Conservation (phyloP, 2,888 invertebrate genomes). For the Heterodera filipjevi region DNA sequence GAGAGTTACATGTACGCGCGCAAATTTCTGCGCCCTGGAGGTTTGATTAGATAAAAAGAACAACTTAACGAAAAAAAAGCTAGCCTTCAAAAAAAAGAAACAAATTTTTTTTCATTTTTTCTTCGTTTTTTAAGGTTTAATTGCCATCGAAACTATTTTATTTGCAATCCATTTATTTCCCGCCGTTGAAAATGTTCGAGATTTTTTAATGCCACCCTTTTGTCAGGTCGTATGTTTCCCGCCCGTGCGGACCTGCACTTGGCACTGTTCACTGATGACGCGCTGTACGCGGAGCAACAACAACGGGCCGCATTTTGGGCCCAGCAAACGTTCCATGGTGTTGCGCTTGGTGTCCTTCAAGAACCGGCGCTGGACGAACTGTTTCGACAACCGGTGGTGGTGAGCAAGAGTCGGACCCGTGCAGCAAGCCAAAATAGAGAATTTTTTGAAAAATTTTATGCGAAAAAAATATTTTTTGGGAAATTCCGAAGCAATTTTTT, state of each 20-base stretch:
- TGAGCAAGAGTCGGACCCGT: constrained; percentile 65
- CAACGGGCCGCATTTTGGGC: constrained; percentile 88
- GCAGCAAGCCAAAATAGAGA: too few species aligned
- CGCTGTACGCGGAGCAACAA: constrained; percentile 94
- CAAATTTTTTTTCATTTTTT: too few species aligned
- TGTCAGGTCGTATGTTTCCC: constrained; percentile 89
- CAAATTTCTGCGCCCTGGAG: constrained; percentile 87
- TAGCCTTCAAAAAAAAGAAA: too few species aligned
- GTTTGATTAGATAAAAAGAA: constrained; percentile 59
- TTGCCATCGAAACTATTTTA: too few species aligned
- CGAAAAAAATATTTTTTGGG: too few species aligned
- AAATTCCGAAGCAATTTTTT: too few species aligned
- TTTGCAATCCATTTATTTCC: too few species aligned
- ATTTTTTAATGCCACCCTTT: background rate
- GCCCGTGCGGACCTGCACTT: constrained; percentile 93
- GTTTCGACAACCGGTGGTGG: constrained; percentile 93
- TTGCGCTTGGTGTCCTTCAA: constrained; percentile 87
- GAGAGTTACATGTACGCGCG: constrained; percentile 98
- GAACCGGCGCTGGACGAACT: constrained; percentile 94
- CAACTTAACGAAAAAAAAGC: too few species aligned
- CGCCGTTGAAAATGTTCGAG: too few species aligned
- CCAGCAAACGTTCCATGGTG: constrained; percentile 69
- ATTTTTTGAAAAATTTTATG: too few species aligned
- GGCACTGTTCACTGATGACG: constrained; percentile 96
- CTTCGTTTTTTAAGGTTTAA: too few species aligned